Evolutionary conservation across 2,888 invertebrate species (phyloP).

Genomic region (Tachystola acroxantha): DNA sequence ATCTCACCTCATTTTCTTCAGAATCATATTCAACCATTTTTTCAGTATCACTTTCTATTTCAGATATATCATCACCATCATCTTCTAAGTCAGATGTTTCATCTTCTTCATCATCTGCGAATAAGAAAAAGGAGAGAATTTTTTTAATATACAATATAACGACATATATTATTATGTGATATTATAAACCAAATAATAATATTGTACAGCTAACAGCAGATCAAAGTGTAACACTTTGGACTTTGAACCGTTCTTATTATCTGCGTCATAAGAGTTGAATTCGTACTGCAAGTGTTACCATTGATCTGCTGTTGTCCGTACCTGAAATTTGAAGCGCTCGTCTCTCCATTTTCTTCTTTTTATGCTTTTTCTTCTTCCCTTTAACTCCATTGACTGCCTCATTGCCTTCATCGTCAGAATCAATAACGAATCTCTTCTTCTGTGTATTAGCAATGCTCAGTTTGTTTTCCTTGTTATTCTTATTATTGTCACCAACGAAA

Average conservation of each 20-base stretch:
- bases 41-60: slow-evolving; percentile 44
- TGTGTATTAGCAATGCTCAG: slow-evolving; percentile 20
- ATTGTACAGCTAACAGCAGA: too few species aligned
- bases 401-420: slow-evolving; percentile 57
- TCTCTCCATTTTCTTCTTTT: slow-evolving; percentile 48
- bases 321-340: slow-evolving; percentile 66
- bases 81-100: slow-evolving; percentile 29
- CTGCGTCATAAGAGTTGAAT: too few species aligned
- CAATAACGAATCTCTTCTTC: slow-evolving; percentile 59
- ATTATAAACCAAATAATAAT: too few species aligned
- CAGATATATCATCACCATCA: slow-evolving; percentile 48
- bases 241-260: too few species aligned
- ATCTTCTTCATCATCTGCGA: slow-evolving; percentile 57
- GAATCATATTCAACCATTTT: slow-evolving; percentile 86
- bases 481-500: slow-evolving; percentile 27
- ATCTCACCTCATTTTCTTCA: slow-evolving; percentile 87
- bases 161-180: too few species aligned
- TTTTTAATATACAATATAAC: too few species aligned
- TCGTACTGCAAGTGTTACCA: too few species aligned
- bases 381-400: slow-evolving; percentile 21
- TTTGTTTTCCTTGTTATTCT: slow-evolving; percentile 10
- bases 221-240: too few species aligned
- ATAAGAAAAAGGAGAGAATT: too few species aligned
- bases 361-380: slow-evolving; percentile 49
- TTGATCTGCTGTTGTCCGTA: too few species aligned